Base-by-base conservation (phyloP, 2,888 invertebrate species). In the Cheilosia variabilis region DNA sequence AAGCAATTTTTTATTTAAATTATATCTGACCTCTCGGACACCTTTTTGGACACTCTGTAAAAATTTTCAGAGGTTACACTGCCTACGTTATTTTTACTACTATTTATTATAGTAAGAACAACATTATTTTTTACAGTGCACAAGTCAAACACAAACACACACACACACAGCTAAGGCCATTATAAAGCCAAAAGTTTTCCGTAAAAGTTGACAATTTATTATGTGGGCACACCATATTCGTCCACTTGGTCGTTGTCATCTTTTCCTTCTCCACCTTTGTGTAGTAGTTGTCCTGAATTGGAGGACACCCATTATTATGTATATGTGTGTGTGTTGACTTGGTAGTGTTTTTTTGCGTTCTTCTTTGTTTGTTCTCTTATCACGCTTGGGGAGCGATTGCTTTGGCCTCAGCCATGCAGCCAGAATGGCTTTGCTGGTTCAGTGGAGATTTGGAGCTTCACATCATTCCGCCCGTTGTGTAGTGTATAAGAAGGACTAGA, bases 171-270 rank as follows among this genome's bases (percentile, higher is more conserved):
- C 3, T 41, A 58, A 37, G 52, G 22, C 45, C 19, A 62, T 68
- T 57, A 43, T 43, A 34, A 73, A 75, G 79, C 79, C 68, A 71
- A 84, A 79, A 84, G 69, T 79, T 83, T 73, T 73, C 75, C 62
- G 52, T 58, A 52, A 73, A 69, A 79, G 68, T 84, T 79, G 75
- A 84, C 79, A 79, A 84, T 84, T 84, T 84, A 84, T 84, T 79
- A 84, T 79, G 65, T 79, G 79, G 79, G 79, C 79, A 79, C 69
- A 66, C 69, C 57, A 79, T 68, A 79, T 84, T 84, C 79, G 69
- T 73, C 68, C 68, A 69, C 58, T 62, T 75, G 10, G 68, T 9
- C 27, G 66, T 73, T 68, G 83, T 73, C 62, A 63, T 78, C 66
- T 63, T 58, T 50, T 58, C 63, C 47, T 50, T 34, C 3, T 45